phyloP scores from a whole-genome alignment of 2,113 vertebrate genomes.

The Salminus brasiliensis region DNA sequence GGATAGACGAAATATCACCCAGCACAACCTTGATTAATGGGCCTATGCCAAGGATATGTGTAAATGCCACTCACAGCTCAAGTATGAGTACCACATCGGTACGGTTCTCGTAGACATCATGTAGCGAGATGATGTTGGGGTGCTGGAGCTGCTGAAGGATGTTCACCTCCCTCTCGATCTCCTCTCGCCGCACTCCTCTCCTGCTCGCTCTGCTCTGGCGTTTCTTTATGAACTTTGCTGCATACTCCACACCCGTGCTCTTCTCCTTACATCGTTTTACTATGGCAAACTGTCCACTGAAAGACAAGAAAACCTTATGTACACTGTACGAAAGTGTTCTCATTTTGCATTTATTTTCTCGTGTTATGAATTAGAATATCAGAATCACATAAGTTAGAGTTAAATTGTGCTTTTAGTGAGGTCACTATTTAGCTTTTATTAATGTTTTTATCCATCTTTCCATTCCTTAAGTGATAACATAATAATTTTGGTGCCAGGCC shows the following conservation, averaged over 20 bases:
- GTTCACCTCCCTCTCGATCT: slow-evolving; percentile 91
- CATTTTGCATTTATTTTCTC: neutral
- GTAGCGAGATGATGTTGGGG: slow-evolving; percentile 86
- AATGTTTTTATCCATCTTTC: neutral
- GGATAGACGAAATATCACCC: neutral
- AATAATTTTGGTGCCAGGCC: neutral
- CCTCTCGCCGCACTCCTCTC: slow-evolving; percentile 86
- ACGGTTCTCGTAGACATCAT: slow-evolving; percentile 93
- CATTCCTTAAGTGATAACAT: neutral
- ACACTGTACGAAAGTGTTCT: neutral
- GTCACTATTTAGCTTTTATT: neutral
- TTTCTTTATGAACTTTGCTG: slow-evolving; percentile 98
- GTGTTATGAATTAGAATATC: neutral
- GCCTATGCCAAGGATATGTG: neutral
- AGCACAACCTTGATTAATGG: neutral
- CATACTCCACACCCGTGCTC: slow-evolving; percentile 80
- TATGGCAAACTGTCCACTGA: slow-evolving; percentile 95
- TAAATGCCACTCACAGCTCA: slow-evolving; percentile 88
- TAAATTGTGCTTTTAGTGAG: neutral
- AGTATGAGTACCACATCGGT: slow-evolving; percentile 95
- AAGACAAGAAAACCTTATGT: slow-evolving; percentile 31
- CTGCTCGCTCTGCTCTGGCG: slow-evolving; percentile 86
- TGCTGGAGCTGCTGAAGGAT: slow-evolving; percentile 91
- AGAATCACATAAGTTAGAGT: neutral
- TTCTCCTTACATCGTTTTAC: slow-evolving; percentile 90